These are phyloP conservation scores for Pipistrellus pipistrellus DNA, from an alignment of 2,797 vertebrate species.

Conservation along the genomic window DNA sequence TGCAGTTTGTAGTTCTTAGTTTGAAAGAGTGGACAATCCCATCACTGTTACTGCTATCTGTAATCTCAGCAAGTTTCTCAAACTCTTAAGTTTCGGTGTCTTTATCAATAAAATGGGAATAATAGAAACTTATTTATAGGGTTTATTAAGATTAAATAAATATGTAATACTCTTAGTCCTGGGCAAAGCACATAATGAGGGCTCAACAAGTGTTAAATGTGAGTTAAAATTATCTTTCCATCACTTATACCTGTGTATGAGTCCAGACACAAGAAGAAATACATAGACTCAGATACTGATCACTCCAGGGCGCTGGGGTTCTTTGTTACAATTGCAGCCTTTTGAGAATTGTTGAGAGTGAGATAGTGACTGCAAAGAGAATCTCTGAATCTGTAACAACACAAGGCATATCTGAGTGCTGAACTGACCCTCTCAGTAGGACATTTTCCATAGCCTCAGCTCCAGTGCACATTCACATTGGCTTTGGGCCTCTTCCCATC, in stretches of 20 bases:
- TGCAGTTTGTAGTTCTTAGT: neutral
- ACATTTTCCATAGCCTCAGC: neutral
- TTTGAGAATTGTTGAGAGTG: neutral
- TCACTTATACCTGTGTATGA: neutral
- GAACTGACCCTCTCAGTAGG: neutral
- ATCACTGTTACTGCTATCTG: neutral
- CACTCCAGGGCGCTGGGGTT: neutral
- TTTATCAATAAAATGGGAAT: constrained; percentile 20
- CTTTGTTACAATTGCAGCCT: neutral
- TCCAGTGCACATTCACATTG: neutral
- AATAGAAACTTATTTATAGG: neutral
- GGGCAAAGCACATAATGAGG: neutral
- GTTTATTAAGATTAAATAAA: constrained; percentile 10
- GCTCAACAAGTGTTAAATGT: constrained; percentile 5
- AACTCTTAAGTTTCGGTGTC: neutral
- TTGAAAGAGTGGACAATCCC: neutral
- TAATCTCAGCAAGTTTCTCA: neutral
- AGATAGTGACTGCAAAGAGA: neutral
- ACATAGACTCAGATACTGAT: neutral
- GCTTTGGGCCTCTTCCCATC: neutral
- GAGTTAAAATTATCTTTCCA: constrained; percentile 9
- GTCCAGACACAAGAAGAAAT: neutral
- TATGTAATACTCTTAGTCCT: neutral
- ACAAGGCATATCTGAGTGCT: neutral
- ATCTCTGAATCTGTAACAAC: neutral